phyloP scores from a whole-genome alignment of 2,113 vertebrate species.

The Steatornis caripensis region DNA sequence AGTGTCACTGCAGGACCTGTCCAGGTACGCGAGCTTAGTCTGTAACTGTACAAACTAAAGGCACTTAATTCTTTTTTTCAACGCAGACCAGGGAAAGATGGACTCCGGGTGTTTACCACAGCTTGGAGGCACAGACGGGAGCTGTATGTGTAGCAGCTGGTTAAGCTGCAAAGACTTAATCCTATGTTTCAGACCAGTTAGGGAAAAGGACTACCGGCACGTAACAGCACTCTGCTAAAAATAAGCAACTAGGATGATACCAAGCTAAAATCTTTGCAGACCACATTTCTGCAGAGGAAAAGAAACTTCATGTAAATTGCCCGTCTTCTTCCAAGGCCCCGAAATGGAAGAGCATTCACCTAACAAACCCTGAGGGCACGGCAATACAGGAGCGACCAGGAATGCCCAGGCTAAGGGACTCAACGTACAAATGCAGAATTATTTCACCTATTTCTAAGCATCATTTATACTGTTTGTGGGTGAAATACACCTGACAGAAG shows the following conservation, averaged over 20 bases:
- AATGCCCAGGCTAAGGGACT: background rate
- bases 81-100: background rate
- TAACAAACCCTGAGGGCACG: accelerated
- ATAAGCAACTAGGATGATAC: background rate
- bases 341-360: accelerated
- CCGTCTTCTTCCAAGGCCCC: background rate
- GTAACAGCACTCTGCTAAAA: background rate
- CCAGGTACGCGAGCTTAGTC: background rate
- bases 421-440: accelerated
- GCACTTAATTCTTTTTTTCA: background rate
- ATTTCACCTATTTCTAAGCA: background rate
- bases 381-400: accelerated
- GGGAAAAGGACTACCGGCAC: background rate
- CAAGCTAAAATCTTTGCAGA: background rate
- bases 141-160: background rate
- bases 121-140: background rate
- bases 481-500: background rate
- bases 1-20: background rate
- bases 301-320: background rate
- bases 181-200: background rate
- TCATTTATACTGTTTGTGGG: background rate
- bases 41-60: background rate
- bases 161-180: background rate
- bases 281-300: background rate
- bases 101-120: background rate